Evolutionary conservation across 53 echinoderm and acorn worm species (phyloP), one percentile per base, ranked within the genome.

Genomic region (Stichopus horrens): DNA sequence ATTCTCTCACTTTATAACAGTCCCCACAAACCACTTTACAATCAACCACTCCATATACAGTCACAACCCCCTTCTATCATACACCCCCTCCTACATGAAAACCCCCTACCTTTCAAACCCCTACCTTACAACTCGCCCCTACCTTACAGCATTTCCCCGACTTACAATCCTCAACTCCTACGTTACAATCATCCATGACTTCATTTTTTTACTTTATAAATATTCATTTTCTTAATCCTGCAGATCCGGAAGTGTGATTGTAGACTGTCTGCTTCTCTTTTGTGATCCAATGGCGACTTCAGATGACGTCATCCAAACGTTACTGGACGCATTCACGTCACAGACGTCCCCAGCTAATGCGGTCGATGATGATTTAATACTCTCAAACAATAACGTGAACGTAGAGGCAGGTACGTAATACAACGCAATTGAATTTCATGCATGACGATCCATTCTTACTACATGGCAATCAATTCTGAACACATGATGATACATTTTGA

Each of bases 231-330:
- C 23, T 8, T 76, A 14, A 13, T 76, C 23, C 23, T 13, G 6
- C 18, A 79, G 79, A 79, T 79, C 79, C 54, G 79, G 79, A 79
- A 79, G 79, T 20, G 79, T 79, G 14, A 79, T 79, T 54, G 22
- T 79, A 18, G 79, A 79, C 20, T 79, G 53, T 55, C 7, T 79
- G 18, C 6, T 79, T 14, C 54, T 79, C 7, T 54, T 79, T 20
- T 79, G 79, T 56, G 55, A 79, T 8, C 79, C 79, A n/a, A 53
- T 79, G 8, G 11, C 54, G 54, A 79, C 79, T 5, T 11, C 53
- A 20, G 56, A 23, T 79, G 79, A 79, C 56, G 56, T 79, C n/a
- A 79, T 79, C 55, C 79, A 79, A 53, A 79, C 54, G 7, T 53
- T 79, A 16, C 55, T 16, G 20, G 54, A 56, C 14, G 79, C 79